Evolutionary conservation across 2,797 vertebrate species (phyloP), one percentile per base, ranked within the genome.

Genomic region (Borostomias antarcticus): DNA sequence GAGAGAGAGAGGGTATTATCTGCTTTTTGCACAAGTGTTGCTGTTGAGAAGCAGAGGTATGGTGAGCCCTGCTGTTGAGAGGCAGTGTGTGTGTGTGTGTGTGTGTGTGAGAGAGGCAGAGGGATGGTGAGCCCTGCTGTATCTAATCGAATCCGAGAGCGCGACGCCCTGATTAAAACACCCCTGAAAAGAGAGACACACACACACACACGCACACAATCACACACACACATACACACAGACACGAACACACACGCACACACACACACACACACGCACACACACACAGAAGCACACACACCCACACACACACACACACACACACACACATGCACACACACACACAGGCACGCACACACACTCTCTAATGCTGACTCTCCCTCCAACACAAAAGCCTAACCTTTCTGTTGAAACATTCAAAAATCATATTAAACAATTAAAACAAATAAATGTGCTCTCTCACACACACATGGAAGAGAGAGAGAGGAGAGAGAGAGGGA

Each of bases 161-260:
- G 40, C 85, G 85, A 85, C 71, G 54, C 70, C 69, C 75, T 88
- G 82, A 88, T 86, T 87, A 86, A 81, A 83, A 88, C n/a, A 80
- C 62, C 72, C 47, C 75, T 82, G 71, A 80, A 65, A 82, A 80
- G 76, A 66, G 29, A 43, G 2, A 47, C 71, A 60, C 33, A 1
- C 52, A 70, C 54, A 62, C 35, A 61, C 58, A 52, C 51, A 37
- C 37, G 61, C 61, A 53, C 58, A 35, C 56, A 47, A 30, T 26
- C 56, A 37, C 47, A 28, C 50, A 53, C 62, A 64, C 30, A 64
- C 45, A 51, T 47, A n/a, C n/a, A n/a, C n/a, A n/a, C n/a, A n/a
- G n/a, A n/a, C n/a, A n/a, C n/a, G n/a, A n/a, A n/a, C n/a, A n/a
- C n/a, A n/a, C n/a, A n/a, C n/a, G 23, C 28, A 51, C 28, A 28